Base-by-base conservation (phyloP, 2,888 invertebrate genomes). In the Liposcelis brunnea region DNA sequence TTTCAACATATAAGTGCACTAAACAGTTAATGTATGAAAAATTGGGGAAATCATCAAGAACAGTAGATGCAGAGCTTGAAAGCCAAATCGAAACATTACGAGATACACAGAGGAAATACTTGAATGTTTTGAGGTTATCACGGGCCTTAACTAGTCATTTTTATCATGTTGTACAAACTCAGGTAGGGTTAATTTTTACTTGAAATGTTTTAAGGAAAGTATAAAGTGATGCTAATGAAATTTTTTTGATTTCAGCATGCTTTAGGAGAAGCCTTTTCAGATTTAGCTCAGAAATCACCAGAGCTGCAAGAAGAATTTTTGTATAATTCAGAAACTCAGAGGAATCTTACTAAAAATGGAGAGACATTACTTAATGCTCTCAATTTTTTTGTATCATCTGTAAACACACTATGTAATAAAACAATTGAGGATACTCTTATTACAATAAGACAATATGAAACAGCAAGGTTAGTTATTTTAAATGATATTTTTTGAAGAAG, bases 1-100 rank as follows among this genome's bases (percentile, higher is more conserved):
- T 97, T 59, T 93, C 93, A 49, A 95, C 95, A 0, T 97, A 93
- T 64, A 97, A 95, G 65, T 97, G 95, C 62, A 97, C 97, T 5
- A 85, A 89, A 57, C 97, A 98, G 63, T 74, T 94, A 49, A 80
- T 98, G 65, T 84, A 91, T 54, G 97, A 98, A 62, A 91, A 90
- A 61, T 71, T 98, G 46, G 97, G 97, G 14, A 97, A 93, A 68
- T 82, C 84, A 37, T 85, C 87, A 7, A 72, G 89, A 48, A 90
- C 89, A 36, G 82, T 89, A 43, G 89, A 90, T 61, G 80, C 86
- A 74, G 95, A 95, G 65, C 65, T 97, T 56, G 97, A 97, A 67
- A 77, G 83, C 12, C 86, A 91, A 65, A 95, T 97, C 54, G 93
- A 93, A 62, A 74, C 80, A 55, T 65, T 95, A 49, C 74, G 94